Evolutionary conservation across 1,140 invertebrate genomes (phyloP).

Genomic region (Heterodera carotae): DNA sequence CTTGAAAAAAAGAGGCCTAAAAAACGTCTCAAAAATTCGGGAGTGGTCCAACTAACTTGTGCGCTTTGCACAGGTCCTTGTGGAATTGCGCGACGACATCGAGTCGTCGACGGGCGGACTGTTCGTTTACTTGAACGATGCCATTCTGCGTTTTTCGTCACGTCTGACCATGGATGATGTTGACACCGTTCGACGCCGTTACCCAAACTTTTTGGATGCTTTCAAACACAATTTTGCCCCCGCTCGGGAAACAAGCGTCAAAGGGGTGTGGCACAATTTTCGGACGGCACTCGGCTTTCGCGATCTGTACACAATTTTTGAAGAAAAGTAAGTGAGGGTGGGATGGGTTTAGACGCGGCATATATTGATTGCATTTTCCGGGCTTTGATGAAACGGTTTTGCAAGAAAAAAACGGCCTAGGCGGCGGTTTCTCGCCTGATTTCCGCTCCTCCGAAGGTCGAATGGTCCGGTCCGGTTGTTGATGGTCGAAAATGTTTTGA

Average conservation of each 20-base stretch:
- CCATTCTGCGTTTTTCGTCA: conserved; percentile 25
- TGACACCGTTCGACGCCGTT: conserved; percentile 9
- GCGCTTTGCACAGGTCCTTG: conserved; percentile 23
- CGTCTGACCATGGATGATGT: conserved; percentile 20
- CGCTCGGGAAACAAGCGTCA: neutral
- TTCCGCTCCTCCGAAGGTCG: too few relatives aligned
- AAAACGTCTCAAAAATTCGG: too few relatives aligned
- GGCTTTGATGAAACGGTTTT: too few relatives aligned
- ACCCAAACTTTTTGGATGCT: conserved; percentile 30
- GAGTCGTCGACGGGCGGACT: conserved; percentile 23
- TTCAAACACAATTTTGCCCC: conserved; percentile 22
- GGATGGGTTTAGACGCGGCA: too few relatives aligned
- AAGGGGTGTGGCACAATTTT: conserved; percentile 13
- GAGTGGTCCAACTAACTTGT: too few relatives aligned
- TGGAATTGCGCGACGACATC: conserved; percentile 14
- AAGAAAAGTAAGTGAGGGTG: conserved; percentile 25
- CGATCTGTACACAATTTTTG: neutral
- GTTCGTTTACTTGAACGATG: conserved; percentile 2
- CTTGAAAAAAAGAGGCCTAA: too few relatives aligned
- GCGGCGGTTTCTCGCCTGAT: too few relatives aligned
- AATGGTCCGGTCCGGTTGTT: too few relatives aligned
- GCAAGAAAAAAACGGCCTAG: too few relatives aligned
- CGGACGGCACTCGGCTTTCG: neutral
- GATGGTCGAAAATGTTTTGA: too few relatives aligned
- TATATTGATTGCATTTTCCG: too few relatives aligned